Base-by-base conservation (phyloP, 1,140 invertebrate genomes). In the Littorina saxatilis region DNA sequence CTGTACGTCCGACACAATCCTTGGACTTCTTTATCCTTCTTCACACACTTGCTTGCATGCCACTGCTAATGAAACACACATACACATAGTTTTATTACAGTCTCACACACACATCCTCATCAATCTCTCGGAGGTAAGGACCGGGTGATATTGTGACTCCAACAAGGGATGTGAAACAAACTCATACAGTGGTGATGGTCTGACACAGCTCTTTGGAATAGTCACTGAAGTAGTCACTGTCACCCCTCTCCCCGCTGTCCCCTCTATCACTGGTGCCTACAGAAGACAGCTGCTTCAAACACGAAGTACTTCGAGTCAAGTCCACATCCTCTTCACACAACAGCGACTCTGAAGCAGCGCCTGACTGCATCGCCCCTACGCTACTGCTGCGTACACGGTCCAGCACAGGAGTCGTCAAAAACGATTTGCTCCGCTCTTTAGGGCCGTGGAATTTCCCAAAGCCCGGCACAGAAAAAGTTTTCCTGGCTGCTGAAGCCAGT, bases 201-300 rank as follows among this genome's bases (percentile, higher is more conserved):
- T 85, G 82, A 80, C 75, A 83, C 40, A 84, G 55, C 55, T 91
- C 88, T 80, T 89, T 90, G 23, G 89, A 90, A 75, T 87, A 88
- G 74, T 91, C 88, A 79, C 89, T 90, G 77, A 89, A 88, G 77
- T 90, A 90, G 75, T 89, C 90, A 85, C 88, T 88, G 40, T 84
- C 74, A 29, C 40, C 74, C 27, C 61, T 35, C 70, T 74, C 68
- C 37, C 79, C 81, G 29, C 58, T 66, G 39, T 85, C 84, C 5
- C 70, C 80, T 35, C 40, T 73, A 27, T 83, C 84, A 80, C 84
- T 72, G 29, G 40, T 43, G 0, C 32, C 66, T 7, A 77, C 40
- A 7, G 75, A 68, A 3, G 80, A 79, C n/a, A 70, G 37, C 32
- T 81, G 68, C 66, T 40, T 81, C 17, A 81, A 68, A 55, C 80